These are phyloP conservation scores for Lethrus apterus DNA, from an alignment of 1,140 invertebrate genomes.

Conservation along the genomic window DNA sequence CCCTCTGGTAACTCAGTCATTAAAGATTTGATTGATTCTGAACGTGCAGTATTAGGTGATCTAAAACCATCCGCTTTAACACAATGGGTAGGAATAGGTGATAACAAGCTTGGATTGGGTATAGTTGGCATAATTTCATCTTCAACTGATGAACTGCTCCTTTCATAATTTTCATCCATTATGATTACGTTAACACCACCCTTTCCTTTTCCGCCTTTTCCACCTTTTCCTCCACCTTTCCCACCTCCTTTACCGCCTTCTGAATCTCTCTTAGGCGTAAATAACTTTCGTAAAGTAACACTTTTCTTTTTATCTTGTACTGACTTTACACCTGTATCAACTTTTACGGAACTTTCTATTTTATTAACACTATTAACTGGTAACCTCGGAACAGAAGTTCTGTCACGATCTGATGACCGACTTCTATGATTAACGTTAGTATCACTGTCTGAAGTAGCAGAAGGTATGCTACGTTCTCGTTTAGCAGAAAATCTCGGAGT, in stretches of 20 bases:
- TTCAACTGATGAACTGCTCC: constrained; percentile 37
- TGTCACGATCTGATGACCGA: constrained; percentile 17
- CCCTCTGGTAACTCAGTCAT: constrained; percentile 23
- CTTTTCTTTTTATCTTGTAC: constrained; percentile 65
- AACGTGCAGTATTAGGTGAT: constrained; percentile 11
- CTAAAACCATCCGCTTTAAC: constrained; percentile 14
- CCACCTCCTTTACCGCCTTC: constrained; percentile 44
- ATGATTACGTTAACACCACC: constrained; percentile 43
- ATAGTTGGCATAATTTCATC: constrained; percentile 34
- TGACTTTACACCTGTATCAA: constrained; percentile 45
- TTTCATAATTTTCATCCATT: constrained; percentile 35
- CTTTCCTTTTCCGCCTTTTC: constrained; percentile 47
- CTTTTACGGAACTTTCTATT: constrained; percentile 44
- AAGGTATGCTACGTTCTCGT: constrained; percentile 3
- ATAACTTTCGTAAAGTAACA: constrained; percentile 58
- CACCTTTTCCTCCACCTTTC: constrained; percentile 50
- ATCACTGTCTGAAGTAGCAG: constrained; percentile 20
- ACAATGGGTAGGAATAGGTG: constrained; percentile 26
- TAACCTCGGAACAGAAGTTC: constrained; percentile 14
- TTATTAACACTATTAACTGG: constrained; percentile 30
- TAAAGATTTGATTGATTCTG: constrained; percentile 23
- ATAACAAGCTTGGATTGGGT: constrained; percentile 23
- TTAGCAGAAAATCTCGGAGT: constrained; percentile 5
- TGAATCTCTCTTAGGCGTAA: constrained; percentile 42
- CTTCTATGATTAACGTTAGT: constrained; percentile 7